Base-by-base conservation (phyloP, 1,140 invertebrate species). In the Ridgeia piscesae region DNA sequence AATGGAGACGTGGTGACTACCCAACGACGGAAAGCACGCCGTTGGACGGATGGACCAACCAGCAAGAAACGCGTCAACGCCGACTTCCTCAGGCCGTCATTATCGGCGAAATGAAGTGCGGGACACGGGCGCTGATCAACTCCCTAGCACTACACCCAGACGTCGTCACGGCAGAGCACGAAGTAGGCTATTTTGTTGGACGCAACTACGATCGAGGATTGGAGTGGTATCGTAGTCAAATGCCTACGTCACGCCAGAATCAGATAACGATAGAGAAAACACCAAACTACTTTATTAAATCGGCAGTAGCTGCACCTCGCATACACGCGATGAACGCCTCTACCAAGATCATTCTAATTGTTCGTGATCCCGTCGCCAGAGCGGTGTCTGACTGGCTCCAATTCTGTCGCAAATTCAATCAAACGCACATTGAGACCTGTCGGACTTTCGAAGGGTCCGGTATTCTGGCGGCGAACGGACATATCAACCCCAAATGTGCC, bases 311-410 rank as follows among this genome's bases (percentile, higher is more conserved):
- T 1, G 91, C 92, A 27, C 33, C n/a, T 9, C 88, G 91, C 21
- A 93, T 93, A 33, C 33, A 6, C n/a, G 27, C 27, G 14, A 92
- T 93, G 92, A 89, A 88, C 42, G 35, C 33, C 21, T 50, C 35
- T 17, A 93, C 58, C 58, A 98, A 98, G 95, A 96, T 99, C 21
- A 96, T 99, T 35, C 97, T 98, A 8, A 98, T 99, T 21, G 98
- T 99, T 0, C 96, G 98, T 33, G 98, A 99, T 96, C 98, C 98
- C 1, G 98, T 99, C 17, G 98, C 98, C 0, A 96, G 98, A 92
- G 98, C 98, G 14, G 97, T 99, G 35, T 99, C 98, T n/a, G 98
- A 99, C 95, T 99, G 99, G 94, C 98, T 98, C 0, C 98, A 99
- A 94, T 58, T 93, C 8, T 77, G 58, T 21, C 91, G 91, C 33